phyloP scores from a whole-genome alignment of 2,888 invertebrate species.

The Carabus problematicus region DNA sequence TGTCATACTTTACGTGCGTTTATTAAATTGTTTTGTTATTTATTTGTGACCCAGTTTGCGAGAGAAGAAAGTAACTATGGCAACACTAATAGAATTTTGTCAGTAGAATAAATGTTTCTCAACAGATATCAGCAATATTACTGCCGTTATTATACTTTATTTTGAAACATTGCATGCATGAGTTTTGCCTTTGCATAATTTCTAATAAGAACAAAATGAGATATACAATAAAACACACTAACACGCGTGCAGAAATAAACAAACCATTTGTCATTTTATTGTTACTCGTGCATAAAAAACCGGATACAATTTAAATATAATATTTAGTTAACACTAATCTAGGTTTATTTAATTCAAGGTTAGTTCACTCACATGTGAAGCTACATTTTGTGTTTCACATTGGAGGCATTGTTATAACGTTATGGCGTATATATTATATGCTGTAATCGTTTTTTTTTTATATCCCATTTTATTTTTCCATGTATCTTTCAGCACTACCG shows the following conservation, averaged over 20 bases:
- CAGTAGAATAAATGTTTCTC: conserved; percentile 1
- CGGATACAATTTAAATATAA: conserved; percentile 31
- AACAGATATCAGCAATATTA: too few species aligned
- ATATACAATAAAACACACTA: too few species aligned
- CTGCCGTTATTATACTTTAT: too few species aligned
- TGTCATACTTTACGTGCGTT: conserved; percentile 21
- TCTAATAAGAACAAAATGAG: too few species aligned
- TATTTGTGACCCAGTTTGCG: conserved; percentile 29
- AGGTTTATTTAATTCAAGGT: conserved; percentile 26
- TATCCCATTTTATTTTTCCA: conserved; percentile 20
- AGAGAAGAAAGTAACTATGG: conserved; percentile 4
- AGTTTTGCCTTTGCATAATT: too few species aligned
- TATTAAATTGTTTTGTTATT: conserved; percentile 15
- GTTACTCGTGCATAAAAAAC: conserved; percentile 1
- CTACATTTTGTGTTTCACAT: too few species aligned
- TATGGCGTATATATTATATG: too few species aligned
- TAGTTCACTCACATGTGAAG: background rate
- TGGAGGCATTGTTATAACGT: too few species aligned
- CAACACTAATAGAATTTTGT: conserved; percentile 16
- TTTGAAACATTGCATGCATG: too few species aligned
- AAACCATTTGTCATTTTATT: too few species aligned
- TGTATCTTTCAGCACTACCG: conserved; percentile 25
- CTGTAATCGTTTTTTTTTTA: conserved; percentile 3
- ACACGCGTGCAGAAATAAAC: too few species aligned
- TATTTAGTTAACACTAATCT: conserved; percentile 29